A percentile compares a stretch with the other conserved stretches of the same genome.
Evolutionary conservation across 2,888 invertebrate species (phyloP).

Genomic region (Netelia melanura): DNA sequence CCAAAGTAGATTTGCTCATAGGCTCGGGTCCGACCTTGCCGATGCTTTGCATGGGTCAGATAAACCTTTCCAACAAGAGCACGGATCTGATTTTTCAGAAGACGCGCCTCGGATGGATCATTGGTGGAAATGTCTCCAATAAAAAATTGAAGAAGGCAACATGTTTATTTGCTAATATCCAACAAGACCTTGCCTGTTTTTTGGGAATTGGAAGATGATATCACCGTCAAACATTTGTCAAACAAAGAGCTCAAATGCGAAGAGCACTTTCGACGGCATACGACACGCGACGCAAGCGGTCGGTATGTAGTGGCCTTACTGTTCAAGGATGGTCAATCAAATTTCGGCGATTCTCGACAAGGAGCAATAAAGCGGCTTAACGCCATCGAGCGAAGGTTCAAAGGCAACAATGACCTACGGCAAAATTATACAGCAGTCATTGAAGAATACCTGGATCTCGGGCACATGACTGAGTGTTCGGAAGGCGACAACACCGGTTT

Average conservation of each 20-base stretch:
- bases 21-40: conserved; percentile 59
- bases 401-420: conserved; percentile 38
- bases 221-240: background rate
- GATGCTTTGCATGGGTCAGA: conserved; percentile 41
- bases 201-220: background rate
- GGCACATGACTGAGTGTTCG: conserved; percentile 39
- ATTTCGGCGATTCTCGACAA: conserved; percentile 30
- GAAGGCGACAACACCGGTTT: conserved; percentile 29
- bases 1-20: conserved; percentile 48
- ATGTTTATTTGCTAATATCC: background rate
- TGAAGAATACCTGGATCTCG: conserved; percentile 41
- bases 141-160: background rate
- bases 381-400: conserved; percentile 49
- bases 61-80: conserved; percentile 18
- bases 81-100: conserved; percentile 44
- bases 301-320: conserved; percentile 48
- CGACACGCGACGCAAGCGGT: conserved; percentile 6
- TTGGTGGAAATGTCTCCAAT: conserved; percentile 15
- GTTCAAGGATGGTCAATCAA: conserved; percentile 36
- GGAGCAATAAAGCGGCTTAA: conserved; percentile 49
- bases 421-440: conserved; percentile 44
- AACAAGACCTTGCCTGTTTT: conserved; percentile 12
- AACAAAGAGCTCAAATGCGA: conserved; percentile 17
- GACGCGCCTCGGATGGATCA: conserved; percentile 48
- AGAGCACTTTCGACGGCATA: conserved; percentile 28